Evolutionary conservation across 2,797 vertebrate species (phyloP), one percentile per base, ranked within the genome.

Genomic region (Falco biarmicus): DNA sequence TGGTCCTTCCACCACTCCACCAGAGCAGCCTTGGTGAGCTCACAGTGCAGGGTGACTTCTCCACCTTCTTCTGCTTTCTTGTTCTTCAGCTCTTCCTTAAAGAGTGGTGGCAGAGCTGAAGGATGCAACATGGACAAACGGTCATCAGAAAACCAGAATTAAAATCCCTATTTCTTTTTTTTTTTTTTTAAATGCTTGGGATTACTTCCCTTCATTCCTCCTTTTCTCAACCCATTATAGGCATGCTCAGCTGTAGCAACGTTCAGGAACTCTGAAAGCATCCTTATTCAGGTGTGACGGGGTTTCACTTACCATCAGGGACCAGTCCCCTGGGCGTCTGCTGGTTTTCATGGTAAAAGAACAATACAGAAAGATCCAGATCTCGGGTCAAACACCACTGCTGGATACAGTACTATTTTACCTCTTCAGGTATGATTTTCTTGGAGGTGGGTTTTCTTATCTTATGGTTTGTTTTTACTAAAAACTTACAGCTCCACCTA

Each of bases 1-100:
- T 87, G 84, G 71, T 98, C 98, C 88, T 98, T 99, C 93, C 9
- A 51, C 99, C 99, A 99, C 84, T 98, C 96, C 85, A 98, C 98
- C 0, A 69, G 86, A 45, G 98, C 98, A 59, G 94, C 90, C 97
- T 98, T 98, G 87, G 97, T 98, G 84, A 98, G 96, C 56, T 94
- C 84, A 51, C 97, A 98, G 86, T 2, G 37, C 64, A 98, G 77
- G 5, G 56, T 8, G 11, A 80, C 93, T 2, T 89, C 85, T 73
- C 64, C 93, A 16, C 97, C 96, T 95, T 98, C 98, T 60, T 84
- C 65, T 69, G 91, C 97, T 28, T 97, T 92, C 78, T 85, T 17
- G 43, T 95, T 70, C 75, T 78, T 98, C 21, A 99, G 97, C 80
- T 98, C 95, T 90, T 78, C 95, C 95, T 96, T 98, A 86, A 99